Evolutionary conservation across 2,113 vertebrate genomes (phyloP).

Genomic region (Vanacampus margaritifer): DNA sequence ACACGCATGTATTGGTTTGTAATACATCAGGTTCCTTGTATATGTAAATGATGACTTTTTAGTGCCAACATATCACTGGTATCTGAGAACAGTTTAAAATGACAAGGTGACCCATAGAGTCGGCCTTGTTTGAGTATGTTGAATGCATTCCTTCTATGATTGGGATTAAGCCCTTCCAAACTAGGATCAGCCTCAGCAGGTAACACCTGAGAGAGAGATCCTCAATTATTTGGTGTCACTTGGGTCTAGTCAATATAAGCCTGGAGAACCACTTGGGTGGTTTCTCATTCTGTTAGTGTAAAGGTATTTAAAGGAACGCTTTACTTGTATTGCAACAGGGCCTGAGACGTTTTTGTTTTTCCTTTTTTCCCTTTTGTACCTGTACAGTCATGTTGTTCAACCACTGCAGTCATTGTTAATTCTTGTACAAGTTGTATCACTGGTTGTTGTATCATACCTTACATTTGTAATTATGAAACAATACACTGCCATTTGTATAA

Average conservation of each 20-base stretch:
- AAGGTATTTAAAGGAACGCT: slow-evolving; percentile 25
- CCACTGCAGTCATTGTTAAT: slow-evolving; percentile 79
- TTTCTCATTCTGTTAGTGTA: slow-evolving; percentile 21
- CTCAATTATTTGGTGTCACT: slow-evolving; percentile 27
- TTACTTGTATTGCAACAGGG: slow-evolving; percentile 52
- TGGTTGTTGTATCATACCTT: slow-evolving; percentile 78
- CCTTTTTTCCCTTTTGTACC: slow-evolving; percentile 54
- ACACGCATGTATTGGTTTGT: slow-evolving; percentile 71
- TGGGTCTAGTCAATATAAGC: slow-evolving; percentile 17
- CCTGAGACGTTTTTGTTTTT: slow-evolving; percentile 45
- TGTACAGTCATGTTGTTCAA: slow-evolving; percentile 75
- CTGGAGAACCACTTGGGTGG: slow-evolving; percentile 9
- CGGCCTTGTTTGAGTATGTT: slow-evolving; percentile 51
- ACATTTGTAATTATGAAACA: slow-evolving; percentile 83
- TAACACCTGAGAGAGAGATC: slow-evolving; percentile 13
- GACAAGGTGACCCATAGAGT: slow-evolving; percentile 56
- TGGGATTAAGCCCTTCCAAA: slow-evolving; percentile 8
- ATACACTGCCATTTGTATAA: slow-evolving; percentile 79
- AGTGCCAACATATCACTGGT: slow-evolving; percentile 70
- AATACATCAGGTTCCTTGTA: slow-evolving; percentile 70
- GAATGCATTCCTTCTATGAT: slow-evolving; percentile 38
- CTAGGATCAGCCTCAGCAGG: slow-evolving; percentile 11
- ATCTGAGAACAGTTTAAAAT: slow-evolving; percentile 65
- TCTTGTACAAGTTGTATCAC: slow-evolving; percentile 79
- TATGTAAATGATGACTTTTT: slow-evolving; percentile 68